These are phyloP conservation scores for Drosophila pegasa DNA, from an alignment of 2,888 invertebrate genomes.

Conservation along the genomic window DNA sequence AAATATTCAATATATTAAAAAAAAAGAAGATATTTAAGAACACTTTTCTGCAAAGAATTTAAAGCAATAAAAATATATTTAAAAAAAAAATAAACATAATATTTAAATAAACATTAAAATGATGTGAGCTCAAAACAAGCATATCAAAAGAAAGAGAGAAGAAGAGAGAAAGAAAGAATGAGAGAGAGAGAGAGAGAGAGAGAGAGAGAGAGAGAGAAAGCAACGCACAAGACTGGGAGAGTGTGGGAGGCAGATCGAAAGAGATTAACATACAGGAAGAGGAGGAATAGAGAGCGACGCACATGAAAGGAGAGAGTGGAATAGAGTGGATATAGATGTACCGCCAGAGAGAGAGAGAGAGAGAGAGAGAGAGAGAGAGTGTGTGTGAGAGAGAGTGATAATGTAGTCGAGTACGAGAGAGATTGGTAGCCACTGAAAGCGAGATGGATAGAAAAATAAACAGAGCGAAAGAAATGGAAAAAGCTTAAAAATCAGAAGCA, in stretches of 20 bases:
- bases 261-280: not conserved
- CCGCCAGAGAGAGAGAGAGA: not conserved
- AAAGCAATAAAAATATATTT: not conserved
- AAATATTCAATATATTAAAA: not conserved
- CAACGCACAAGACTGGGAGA: no score
- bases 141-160: not conserved
- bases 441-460: not conserved
- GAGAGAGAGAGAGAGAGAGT: not conserved
- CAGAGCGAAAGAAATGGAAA: no score
- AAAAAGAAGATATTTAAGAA: not conserved
- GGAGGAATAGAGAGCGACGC: no score
- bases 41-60: not conserved
- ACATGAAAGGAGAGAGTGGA: no score
- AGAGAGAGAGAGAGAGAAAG: not conserved
- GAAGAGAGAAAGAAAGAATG: not conserved
- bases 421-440: not conserved
- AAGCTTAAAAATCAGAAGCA: no score
- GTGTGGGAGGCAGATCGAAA: not conserved
- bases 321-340: no score
- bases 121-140: not conserved
- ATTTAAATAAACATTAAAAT: slow-evolving; percentile 14
- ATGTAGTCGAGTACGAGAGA: not conserved
- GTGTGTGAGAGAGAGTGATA: not conserved
- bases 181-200: not conserved
- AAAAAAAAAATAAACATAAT: not conserved